Evolutionary conservation across 2,113 vertebrate genomes (phyloP), one percentile per base, ranked within the genome.

Genomic region (Campylomormyrus tamandua): DNA sequence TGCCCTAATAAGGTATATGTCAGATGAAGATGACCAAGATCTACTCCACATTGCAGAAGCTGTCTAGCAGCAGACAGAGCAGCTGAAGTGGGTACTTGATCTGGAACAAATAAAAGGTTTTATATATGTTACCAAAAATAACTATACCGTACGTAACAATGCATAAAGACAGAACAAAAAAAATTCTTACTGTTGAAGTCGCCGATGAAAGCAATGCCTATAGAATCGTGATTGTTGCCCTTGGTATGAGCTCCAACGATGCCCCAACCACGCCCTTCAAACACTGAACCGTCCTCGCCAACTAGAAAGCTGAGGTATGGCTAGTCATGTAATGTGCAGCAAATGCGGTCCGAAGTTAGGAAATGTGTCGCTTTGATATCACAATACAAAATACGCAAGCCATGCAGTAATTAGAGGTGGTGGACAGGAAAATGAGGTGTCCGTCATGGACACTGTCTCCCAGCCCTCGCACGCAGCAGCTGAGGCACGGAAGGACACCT

Each of bases 171-270:
- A n/a, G 3, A 42, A 35, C 56, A 80, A 56, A 70, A 70, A 17
- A 70, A 48, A 62, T 48, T 70, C 92, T 94, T 93, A 98, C 97
- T 92, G 35, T 92, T 94, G 80, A 95, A 96, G 91, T 92, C 93
- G 15, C 96, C 97, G 46, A 97, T 96, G 92, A 97, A 96, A 15
- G 95, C 95, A 52, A 97, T 91, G 9, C 96, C 96, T 11, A 97
- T 83, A 10, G 97, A 96, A 90, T 95, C 90, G 17, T 92, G 80
- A 87, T 97, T 97, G 92, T 96, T 93, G 21, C 93, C 93, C 19
- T 92, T 94, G 77, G 96, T 91, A 45, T 98, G 97, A 5, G 94
- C 92, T 0, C 97, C 96, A 0, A 94, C 91, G 24, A 95, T 52
- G 1, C 93, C 92, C 96, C 97, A 97, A 24, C 96, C 96, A 1